Conservation (phyloP, 53 echinoderm and acorn worm species). For the Henricia sp. region DNA sequence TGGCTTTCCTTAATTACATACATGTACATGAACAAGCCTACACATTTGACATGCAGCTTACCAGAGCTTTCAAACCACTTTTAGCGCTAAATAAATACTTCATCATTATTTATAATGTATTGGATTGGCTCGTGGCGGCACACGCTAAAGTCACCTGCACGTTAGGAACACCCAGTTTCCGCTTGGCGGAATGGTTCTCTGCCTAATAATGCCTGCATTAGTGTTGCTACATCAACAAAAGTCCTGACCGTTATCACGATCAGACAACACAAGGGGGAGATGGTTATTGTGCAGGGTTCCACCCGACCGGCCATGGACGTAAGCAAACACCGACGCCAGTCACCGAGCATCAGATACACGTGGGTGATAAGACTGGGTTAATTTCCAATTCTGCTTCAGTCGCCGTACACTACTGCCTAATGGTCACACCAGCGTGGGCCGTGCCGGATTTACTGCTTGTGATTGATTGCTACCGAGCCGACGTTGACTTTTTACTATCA, state of each 20-base stretch:
- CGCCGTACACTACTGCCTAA: not conserved
- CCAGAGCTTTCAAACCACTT: slow-evolving; percentile 12
- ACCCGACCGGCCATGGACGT: not conserved
- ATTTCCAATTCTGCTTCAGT: not conserved
- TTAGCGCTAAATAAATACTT: slow-evolving; percentile 38
- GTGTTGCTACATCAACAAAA: slow-evolving; percentile 9
- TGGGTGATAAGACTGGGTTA: slow-evolving; percentile 6
- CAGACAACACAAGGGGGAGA: not conserved
- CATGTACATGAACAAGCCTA: too few relatives aligned
- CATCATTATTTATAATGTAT: slow-evolving; percentile 31
- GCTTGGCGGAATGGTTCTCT: not conserved
- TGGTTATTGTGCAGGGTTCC: not conserved
- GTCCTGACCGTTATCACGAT: not conserved
- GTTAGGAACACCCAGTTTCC: not conserved
- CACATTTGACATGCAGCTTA: not conserved
- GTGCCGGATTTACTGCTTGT: slow-evolving; percentile 6
- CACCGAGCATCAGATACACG: slow-evolving; percentile 19
- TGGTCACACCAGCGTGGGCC: not conserved
- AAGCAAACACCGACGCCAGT: slow-evolving; percentile 1
- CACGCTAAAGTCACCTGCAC: slow-evolving; percentile 21
- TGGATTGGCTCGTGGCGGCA: slow-evolving; percentile 26
- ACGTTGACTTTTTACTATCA: slow-evolving; percentile 42
- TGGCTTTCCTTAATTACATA: too few relatives aligned
- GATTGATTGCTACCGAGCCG: slow-evolving; percentile 37
- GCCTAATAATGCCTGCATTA: slow-evolving; percentile 14